phyloP scores from a whole-genome alignment of 2,888 invertebrate genomes.

The Cyaniris semiargus region DNA sequence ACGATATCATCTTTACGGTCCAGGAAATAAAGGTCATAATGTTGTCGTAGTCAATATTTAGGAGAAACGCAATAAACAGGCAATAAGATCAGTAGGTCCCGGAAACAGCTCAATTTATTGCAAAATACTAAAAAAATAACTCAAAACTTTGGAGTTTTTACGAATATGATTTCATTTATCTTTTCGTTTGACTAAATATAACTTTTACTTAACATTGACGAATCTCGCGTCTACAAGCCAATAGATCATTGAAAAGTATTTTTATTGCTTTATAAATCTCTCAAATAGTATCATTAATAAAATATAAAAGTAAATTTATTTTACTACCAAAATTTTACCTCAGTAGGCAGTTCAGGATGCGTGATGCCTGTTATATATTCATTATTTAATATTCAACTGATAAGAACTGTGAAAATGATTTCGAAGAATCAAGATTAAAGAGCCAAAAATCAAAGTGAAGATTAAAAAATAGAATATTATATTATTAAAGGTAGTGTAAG shows the following conservation, averaged over 20 bases:
- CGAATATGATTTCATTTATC: neutral
- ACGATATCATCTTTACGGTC: constrained; percentile 52
- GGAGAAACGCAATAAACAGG: constrained; percentile 44
- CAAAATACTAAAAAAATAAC: neutral
- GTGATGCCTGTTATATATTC: too few relatives aligned
- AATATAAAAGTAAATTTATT: neutral
- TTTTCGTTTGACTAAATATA: neutral
- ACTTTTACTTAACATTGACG: neutral
- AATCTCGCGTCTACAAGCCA: neutral
- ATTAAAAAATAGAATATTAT: too few relatives aligned
- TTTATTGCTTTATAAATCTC: constrained; percentile 3
- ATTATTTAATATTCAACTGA: neutral
- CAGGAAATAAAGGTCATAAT: constrained; percentile 51
- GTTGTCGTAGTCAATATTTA: neutral
- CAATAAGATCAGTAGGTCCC: constrained; percentile 49
- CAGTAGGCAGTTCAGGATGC: neutral
- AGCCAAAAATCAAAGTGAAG: too few relatives aligned
- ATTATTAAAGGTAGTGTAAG: too few relatives aligned
- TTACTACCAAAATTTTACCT: neutral
- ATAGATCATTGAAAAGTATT: neutral
- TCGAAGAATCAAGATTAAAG: neutral
- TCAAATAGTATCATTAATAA: neutral
- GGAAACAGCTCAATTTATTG: constrained; percentile 11
- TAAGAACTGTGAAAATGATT: neutral
- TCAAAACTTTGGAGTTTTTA: neutral